phyloP scores from a whole-genome alignment of 2,797 vertebrate genomes.

The Acanthurus leucopareius region DNA sequence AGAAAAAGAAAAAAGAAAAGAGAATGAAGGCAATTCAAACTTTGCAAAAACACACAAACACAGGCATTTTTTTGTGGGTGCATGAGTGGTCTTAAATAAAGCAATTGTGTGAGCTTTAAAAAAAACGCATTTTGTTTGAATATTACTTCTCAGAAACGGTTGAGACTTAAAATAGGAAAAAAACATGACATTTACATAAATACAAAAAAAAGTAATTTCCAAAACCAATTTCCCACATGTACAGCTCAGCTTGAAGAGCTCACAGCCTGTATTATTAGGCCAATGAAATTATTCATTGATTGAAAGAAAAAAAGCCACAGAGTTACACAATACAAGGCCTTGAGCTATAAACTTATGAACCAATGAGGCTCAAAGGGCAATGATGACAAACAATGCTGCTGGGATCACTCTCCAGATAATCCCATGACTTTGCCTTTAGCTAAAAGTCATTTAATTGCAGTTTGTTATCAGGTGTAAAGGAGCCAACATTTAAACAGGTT shows the following conservation, averaged over 20 bases:
- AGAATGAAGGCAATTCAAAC: conserved; percentile 18
- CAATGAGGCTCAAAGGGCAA: conserved; percentile 72
- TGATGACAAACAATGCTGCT: conserved; percentile 72
- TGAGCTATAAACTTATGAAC: conserved; percentile 60
- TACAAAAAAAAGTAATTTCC: conserved; percentile 68
- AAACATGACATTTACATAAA: conserved; percentile 78
- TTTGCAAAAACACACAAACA: not conserved
- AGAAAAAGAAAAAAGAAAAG: conserved; percentile 1
- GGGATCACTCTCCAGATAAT: conserved; percentile 65
- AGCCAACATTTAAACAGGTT: conserved; percentile 62
- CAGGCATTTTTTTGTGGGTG: conserved; percentile 8
- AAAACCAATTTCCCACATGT: conserved; percentile 71
- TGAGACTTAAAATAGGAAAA: conserved; percentile 64
- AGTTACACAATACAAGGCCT: conserved; percentile 67
- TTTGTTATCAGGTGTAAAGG: conserved; percentile 67
- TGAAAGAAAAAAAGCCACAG: conserved; percentile 48
- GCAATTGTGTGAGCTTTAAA: conserved; percentile 48
- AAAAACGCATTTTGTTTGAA: conserved; percentile 73
- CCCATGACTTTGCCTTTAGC: conserved; percentile 75
- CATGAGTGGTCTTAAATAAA: conserved; percentile 46
- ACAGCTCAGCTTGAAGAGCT: conserved; percentile 65
- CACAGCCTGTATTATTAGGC: conserved; percentile 59
- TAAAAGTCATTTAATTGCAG: conserved; percentile 75
- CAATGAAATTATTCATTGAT: conserved; percentile 78
- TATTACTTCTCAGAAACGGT: conserved; percentile 65